phyloP scores from a whole-genome alignment of 1,140 invertebrate species.

The Drosophila melanogaster region DNA sequence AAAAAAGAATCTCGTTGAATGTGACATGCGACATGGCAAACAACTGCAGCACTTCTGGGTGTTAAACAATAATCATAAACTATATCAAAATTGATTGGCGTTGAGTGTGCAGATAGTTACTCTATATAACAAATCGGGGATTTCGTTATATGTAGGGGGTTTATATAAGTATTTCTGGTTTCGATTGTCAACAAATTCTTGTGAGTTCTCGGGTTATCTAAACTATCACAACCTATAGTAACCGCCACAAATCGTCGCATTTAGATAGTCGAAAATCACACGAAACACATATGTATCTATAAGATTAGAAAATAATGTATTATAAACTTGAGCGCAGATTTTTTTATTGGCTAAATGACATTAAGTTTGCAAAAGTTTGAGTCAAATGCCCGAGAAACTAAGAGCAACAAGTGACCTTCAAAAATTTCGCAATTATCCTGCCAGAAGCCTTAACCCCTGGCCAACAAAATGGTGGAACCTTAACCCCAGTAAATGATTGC shows the following conservation, averaged over 20 bases:
- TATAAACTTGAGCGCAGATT: no score
- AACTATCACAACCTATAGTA: no score
- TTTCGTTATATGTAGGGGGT: not conserved
- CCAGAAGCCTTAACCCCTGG: constrained; percentile 20
- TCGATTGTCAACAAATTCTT: not conserved
- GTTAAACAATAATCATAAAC: constrained; percentile 77
- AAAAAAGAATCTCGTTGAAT: constrained; percentile 35
- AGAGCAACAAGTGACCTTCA: constrained; percentile 15
- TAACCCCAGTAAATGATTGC: constrained; percentile 14
- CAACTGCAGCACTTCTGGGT: constrained; percentile 18
- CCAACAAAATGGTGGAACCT: constrained; percentile 4
- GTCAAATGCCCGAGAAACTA: not conserved
- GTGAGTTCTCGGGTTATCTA: no score
- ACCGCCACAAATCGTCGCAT: no score
- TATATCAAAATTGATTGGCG: constrained; percentile 74
- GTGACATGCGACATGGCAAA: constrained; percentile 70
- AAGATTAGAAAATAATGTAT: not conserved
- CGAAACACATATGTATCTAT: not conserved
- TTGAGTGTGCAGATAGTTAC: constrained; percentile 58
- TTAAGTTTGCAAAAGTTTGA: not conserved
- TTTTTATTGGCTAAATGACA: no score
- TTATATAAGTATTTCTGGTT: not conserved
- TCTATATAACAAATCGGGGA: constrained; percentile 7
- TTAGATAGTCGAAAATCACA: no score
- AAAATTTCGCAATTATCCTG: constrained; percentile 18